Percentiles rank a stretch among this genome's conserved stretches.
Conservation (phyloP, 2,113 vertebrate species). For the Sceloporus undulatus region DNA sequence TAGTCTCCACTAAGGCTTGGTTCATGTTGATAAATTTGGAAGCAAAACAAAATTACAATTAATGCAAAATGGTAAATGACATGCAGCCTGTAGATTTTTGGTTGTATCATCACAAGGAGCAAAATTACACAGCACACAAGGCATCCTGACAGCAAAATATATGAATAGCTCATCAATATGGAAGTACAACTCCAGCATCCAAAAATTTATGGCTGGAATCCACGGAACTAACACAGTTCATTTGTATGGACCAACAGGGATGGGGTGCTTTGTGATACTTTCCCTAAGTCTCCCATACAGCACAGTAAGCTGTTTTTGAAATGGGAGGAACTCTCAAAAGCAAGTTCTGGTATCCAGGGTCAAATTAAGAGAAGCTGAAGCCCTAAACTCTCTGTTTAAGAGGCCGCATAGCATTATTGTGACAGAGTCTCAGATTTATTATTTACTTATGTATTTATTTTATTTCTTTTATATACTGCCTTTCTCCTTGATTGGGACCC, state of each 20-base stretch:
- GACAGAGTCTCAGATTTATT: too few species aligned
- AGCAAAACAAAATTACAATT: slow-evolving; percentile 18
- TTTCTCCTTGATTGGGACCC: too few species aligned
- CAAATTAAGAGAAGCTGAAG: too few species aligned
- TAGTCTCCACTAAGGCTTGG: slow-evolving; percentile 31
- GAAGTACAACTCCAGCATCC: background rate
- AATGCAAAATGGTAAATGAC: slow-evolving; percentile 45
- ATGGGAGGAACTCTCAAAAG: background rate
- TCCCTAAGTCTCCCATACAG: background rate
- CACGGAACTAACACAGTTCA: background rate
- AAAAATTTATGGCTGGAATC: background rate
- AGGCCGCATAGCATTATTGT: too few species aligned
- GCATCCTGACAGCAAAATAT: background rate
- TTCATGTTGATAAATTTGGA: slow-evolving; percentile 29
- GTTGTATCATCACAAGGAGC: background rate
- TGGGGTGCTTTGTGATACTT: background rate
- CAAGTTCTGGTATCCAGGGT: background rate
- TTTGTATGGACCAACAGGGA: background rate
- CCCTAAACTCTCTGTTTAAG: too few species aligned
- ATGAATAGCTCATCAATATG: background rate
- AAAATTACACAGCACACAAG: background rate
- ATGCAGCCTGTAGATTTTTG: background rate
- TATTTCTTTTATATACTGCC: too few species aligned
- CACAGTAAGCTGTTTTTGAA: background rate
- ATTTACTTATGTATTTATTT: too few species aligned